Evolutionary conservation across 1,140 invertebrate species (phyloP).

Genomic region (Drosophila seguyi): DNA sequence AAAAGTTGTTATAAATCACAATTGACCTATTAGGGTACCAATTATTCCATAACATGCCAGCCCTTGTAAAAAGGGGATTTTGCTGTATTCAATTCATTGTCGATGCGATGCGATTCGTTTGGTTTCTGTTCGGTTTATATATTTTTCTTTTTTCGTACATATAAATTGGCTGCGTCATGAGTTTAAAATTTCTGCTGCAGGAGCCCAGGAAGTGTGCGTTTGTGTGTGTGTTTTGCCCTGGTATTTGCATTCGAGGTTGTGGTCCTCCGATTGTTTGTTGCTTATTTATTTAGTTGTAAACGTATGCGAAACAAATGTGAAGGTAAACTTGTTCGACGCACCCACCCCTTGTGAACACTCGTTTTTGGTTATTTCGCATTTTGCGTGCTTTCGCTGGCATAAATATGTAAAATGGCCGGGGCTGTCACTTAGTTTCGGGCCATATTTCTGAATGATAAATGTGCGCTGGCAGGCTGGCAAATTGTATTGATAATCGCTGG

Average conservation of each 20-base stretch:
- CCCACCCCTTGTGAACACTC: neutral
- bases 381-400: neutral
- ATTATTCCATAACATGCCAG: neutral
- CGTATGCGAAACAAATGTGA: constrained; percentile 48
- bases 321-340: constrained; percentile 31
- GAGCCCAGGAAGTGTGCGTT: neutral
- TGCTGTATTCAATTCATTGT: constrained; percentile 56
- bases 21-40: neutral
- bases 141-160: constrained; percentile 31
- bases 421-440: constrained; percentile 10
- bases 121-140: constrained; percentile 50
- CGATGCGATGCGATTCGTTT: constrained; percentile 53
- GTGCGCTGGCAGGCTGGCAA: constrained; percentile 37
- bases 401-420: constrained; percentile 24
- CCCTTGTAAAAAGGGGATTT: constrained; percentile 1
- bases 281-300: constrained; percentile 59
- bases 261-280: constrained; percentile 47
- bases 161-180: constrained; percentile 68
- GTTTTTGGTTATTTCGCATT: constrained; percentile 36
- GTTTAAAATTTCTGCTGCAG: constrained; percentile 71
- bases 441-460: constrained; percentile 54
- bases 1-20: too few relatives aligned
- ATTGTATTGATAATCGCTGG: constrained; percentile 54
- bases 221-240: constrained; percentile 9
- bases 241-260: constrained; percentile 48